phyloP scores from a whole-genome alignment of 2,113 vertebrate species.

The Meriones unguiculatus region DNA sequence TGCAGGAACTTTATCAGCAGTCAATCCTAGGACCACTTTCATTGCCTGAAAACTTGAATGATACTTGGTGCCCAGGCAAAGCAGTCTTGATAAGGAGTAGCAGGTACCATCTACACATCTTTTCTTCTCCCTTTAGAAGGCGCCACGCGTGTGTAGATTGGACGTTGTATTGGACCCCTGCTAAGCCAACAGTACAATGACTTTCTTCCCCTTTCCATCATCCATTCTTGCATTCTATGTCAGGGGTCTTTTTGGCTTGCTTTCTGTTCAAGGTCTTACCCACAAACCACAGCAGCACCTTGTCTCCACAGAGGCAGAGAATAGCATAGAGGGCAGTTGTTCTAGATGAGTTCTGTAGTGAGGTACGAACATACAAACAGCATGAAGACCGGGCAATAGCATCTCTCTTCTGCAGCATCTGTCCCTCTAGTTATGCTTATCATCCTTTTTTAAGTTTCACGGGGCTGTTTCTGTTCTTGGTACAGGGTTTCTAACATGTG shows the following conservation, averaged over 20 bases:
- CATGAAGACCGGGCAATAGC: background rate
- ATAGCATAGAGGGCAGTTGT: background rate
- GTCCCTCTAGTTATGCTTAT: background rate
- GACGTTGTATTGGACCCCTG: background rate
- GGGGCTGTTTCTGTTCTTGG: background rate
- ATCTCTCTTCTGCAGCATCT: background rate
- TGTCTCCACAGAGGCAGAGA: constrained; percentile 29
- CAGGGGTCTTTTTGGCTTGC: background rate
- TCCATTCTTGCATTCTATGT: background rate
- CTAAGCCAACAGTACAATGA: background rate
- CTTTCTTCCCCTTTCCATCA: background rate
- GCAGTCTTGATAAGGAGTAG: background rate
- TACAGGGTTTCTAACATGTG: background rate
- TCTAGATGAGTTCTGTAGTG: constrained; percentile 25
- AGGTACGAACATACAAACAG: background rate
- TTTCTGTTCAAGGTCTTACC: background rate
- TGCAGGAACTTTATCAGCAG: constrained; percentile 14
- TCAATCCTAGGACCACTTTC: constrained; percentile 9
- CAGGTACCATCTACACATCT: constrained; percentile 23
- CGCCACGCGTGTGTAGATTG: background rate
- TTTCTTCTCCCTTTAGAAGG: background rate
- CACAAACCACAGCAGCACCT: constrained; percentile 22
- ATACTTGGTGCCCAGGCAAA: background rate
- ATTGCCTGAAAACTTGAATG: constrained; percentile 43
- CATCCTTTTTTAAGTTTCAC: background rate